Conservation (phyloP, 2,113 vertebrate species). For the Symphodus melops region DNA sequence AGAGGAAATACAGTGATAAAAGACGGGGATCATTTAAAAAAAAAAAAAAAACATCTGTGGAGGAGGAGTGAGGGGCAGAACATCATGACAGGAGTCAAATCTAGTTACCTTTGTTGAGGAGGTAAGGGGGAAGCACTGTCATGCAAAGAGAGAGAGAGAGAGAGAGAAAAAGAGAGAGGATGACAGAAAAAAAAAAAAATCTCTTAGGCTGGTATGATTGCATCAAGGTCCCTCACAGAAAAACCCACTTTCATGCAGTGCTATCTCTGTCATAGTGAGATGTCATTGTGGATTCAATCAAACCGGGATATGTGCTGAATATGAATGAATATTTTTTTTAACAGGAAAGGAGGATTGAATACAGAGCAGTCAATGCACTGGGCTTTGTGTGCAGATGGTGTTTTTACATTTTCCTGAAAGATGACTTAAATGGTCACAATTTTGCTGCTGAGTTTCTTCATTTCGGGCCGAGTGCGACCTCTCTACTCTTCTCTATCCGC, state of each 20-base stretch:
- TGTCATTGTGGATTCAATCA: conserved; percentile 51
- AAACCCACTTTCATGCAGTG: conserved; percentile 17
- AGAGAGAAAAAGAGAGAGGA: no score
- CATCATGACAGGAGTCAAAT: conserved; percentile 67
- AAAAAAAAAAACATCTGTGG: background rate
- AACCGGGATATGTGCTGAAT: conserved; percentile 24
- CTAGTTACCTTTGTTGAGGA: conserved; percentile 43
- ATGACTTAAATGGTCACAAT: conserved; percentile 36
- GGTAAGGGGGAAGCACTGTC: conserved; percentile 29
- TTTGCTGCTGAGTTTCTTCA: conserved; percentile 21
- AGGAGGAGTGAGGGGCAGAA: conserved; percentile 9
- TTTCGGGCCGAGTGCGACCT: conserved; percentile 28
- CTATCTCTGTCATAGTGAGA: conserved; percentile 35
- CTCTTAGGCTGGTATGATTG: conserved; percentile 25
- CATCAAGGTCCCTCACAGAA: conserved; percentile 38
- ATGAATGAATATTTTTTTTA: conserved; percentile 27
- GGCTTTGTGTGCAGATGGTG: background rate
- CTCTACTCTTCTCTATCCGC: background rate
- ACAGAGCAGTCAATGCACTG: conserved; percentile 6
- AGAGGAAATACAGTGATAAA: conserved; percentile 68
- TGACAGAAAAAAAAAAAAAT: conserved; percentile 15
- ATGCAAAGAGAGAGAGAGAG: conserved; percentile 30
- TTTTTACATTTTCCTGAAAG: conserved; percentile 50
- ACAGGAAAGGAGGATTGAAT: conserved; percentile 15
- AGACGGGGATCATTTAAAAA: conserved; percentile 19